Evolutionary conservation across 2,797 vertebrate genomes (phyloP).

Genomic region (Falco peregrinus): DNA sequence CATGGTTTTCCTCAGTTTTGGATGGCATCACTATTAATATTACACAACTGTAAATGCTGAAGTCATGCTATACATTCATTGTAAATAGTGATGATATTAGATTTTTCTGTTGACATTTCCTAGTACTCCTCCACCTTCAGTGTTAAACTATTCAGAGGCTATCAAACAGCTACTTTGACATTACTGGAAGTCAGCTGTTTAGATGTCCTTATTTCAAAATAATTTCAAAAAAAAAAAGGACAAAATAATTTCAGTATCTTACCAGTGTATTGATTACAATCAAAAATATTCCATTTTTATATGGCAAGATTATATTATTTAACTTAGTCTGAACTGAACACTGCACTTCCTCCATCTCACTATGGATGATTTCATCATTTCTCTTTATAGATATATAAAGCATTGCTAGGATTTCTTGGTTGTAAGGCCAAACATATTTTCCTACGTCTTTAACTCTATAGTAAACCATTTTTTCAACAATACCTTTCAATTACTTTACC

Average conservation of each 20-base stretch:
- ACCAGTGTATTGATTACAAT: not conserved
- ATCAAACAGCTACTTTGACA: not conserved
- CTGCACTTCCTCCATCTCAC: not conserved
- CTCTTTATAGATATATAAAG: not conserved
- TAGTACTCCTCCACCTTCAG: not conserved
- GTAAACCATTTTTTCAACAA: not conserved
- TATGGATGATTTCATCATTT: not conserved
- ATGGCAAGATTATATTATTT: not conserved
- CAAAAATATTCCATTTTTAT: not conserved
- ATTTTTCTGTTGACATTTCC: not conserved
- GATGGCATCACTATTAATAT: not conserved
- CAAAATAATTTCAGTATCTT: not conserved
- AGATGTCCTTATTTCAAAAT: not conserved
- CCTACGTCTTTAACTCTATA: not conserved
- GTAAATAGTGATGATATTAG: not conserved
- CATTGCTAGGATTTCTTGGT: not conserved
- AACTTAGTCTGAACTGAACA: not conserved
- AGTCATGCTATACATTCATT: not conserved
- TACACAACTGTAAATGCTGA: not conserved
- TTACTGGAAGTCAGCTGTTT: not conserved
- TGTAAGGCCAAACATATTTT: not conserved
- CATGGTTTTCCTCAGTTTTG: not conserved
- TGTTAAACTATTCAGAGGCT: not conserved
- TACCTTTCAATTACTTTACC: not conserved
- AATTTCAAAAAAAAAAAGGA: not conserved